Base-by-base conservation (phyloP, 2,888 invertebrate species). In the Tiphia femorata region DNA sequence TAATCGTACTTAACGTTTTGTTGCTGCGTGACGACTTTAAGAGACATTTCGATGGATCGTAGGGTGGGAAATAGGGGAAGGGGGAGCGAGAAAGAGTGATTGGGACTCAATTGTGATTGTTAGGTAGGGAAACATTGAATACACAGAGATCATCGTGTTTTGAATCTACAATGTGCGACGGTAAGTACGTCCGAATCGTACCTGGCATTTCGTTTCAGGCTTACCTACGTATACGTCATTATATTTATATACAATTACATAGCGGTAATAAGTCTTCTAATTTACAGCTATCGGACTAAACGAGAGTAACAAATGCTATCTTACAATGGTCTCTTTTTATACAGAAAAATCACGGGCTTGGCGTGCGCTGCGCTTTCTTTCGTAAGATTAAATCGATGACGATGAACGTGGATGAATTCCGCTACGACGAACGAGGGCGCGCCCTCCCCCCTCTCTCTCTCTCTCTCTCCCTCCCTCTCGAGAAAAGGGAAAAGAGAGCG, bases 291-390 rank as follows among this genome's bases (percentile, higher is more conserved):
- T 70, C 56, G 62, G 50, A 67, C 75, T 81, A 81, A 25, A 75
- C 74, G 72, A 77, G 74, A 78, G 77, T 81, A 83, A 83, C 81
- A 81, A 82, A 81, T 76, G 69, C 76, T 82, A 82, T 82, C 71
- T 81, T 81, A 82, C 82, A 82, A 53, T 70, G 46, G 47, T 49
- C 40, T 70, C n/a, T n/a, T n/a, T n/a, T 69, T 70, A 58, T 69
- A 69, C 69, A 69, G 56, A 38, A 49, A 56, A 41, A 61, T 63
- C 55, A n/a, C n/a, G n/a, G n/a, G n/a, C n/a, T n/a, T n/a, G n/a
- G n/a, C n/a, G n/a, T n/a, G n/a, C n/a, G n/a, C n/a, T n/a, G n/a
- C n/a, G n/a, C n/a, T n/a, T n/a, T n/a, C n/a, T n/a, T n/a, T n/a
- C n/a, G n/a, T n/a, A n/a, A n/a, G n/a, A n/a, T n/a, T n/a, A n/a